Evolutionary conservation across 2,888 invertebrate genomes (phyloP).

Genomic region (Drosophila stalkeri): DNA sequence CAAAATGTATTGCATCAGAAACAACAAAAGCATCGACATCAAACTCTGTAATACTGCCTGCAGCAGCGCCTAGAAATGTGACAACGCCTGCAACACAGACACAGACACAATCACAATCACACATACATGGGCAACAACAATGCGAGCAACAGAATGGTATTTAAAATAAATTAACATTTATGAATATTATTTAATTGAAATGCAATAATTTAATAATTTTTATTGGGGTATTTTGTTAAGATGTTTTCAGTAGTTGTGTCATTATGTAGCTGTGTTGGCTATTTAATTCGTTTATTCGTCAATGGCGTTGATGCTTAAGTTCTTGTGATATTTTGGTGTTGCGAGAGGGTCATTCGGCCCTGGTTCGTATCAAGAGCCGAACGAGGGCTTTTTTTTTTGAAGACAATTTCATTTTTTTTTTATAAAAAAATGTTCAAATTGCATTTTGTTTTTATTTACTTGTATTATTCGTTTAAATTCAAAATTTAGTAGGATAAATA

Average conservation of each 20-base stretch:
- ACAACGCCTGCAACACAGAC: conserved; percentile 10
- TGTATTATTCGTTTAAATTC: neutral
- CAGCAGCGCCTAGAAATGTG: conserved; percentile 11
- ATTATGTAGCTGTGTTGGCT: conserved; percentile 28
- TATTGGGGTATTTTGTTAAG: neutral
- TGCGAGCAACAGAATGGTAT: conserved; percentile 37
- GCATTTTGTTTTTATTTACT: neutral
- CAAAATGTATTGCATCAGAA: conserved; percentile 38
- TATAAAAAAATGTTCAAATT: neutral
- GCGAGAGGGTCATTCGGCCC: neutral
- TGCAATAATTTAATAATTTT: neutral
- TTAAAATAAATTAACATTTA: conserved; percentile 5
- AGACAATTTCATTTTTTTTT: neutral
- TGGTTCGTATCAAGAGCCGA: conserved; percentile 33
- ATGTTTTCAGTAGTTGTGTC: conserved; percentile 1
- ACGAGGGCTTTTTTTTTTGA: neutral
- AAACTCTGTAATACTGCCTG: neutral
- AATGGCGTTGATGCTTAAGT: conserved; percentile 37
- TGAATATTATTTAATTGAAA: neutral
- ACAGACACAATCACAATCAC: conserved; percentile 10
- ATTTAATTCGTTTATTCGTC: neutral
- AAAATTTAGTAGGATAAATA: neutral
- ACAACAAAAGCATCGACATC: conserved; percentile 13
- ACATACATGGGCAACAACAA: conserved; percentile 16
- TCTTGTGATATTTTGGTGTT: conserved; percentile 11